A percentile compares a stretch with the other conserved stretches of the same genome.
phyloP scores from a whole-genome alignment of 2,888 invertebrate genomes.

The Drepanosiphum platanoidis region DNA sequence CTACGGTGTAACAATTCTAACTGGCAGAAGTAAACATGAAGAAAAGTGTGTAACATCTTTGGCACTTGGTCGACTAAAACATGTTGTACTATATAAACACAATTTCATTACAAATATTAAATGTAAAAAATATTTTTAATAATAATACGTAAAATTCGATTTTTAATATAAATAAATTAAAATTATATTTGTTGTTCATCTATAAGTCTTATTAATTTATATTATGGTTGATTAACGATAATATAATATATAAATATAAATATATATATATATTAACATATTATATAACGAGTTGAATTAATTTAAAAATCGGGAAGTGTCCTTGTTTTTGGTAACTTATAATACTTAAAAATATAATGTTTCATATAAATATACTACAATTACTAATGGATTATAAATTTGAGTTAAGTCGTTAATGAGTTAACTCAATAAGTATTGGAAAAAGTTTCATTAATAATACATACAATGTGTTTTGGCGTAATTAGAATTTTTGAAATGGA shows the following conservation, averaged over 20 bases:
- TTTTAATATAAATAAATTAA: neutral
- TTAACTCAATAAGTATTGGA: neutral
- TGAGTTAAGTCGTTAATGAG: too few relatives aligned
- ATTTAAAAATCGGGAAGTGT: neutral
- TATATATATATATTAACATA: neutral
- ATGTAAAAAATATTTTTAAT: neutral
- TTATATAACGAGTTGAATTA: neutral
- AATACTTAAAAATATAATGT: conserved; percentile 8
- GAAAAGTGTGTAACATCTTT: neutral
- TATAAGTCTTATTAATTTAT: conserved; percentile 15
- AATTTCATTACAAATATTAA: neutral
- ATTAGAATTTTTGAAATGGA: neutral
- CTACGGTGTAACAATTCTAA: neutral
- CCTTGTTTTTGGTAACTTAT: neutral
- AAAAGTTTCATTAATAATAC: neutral
- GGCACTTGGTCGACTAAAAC: too few relatives aligned
- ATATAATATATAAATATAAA: too few relatives aligned
- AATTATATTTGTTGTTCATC: neutral
- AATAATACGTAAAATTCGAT: neutral
- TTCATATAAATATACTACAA: neutral
- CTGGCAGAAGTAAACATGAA: neutral
- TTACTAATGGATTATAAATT: neutral
- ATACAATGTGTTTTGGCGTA: neutral
- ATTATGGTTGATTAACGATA: neutral
- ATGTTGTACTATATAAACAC: neutral